Conservation (phyloP, 2,113 vertebrate genomes). For the Xiphias gladius region DNA sequence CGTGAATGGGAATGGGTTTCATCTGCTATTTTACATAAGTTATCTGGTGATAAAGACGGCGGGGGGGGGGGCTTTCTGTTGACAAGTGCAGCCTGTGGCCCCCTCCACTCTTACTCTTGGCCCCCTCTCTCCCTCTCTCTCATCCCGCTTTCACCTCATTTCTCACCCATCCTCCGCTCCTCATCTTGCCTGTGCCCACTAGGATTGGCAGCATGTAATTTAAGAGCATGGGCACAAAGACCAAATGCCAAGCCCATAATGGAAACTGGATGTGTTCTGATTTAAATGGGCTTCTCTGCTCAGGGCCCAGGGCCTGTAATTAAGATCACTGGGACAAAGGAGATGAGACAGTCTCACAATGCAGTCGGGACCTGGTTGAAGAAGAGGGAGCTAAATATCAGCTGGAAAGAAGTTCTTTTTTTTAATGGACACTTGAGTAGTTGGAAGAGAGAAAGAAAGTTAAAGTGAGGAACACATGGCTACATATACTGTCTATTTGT, state of each 20-base stretch:
- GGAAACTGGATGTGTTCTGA: constrained; percentile 83
- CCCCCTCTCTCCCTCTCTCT: constrained; percentile 59
- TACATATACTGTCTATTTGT: constrained; percentile 16
- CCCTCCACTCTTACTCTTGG: constrained; percentile 47
- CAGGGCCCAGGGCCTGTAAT: constrained; percentile 84
- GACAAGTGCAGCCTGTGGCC: constrained; percentile 66
- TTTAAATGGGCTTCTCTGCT: constrained; percentile 84
- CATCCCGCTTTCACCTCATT: constrained; percentile 76
- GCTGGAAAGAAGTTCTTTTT: constrained; percentile 45
- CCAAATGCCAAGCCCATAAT: constrained; percentile 88
- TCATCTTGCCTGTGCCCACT: constrained; percentile 83
- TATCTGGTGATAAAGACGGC: constrained; percentile 81
- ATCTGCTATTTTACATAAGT: constrained; percentile 85
- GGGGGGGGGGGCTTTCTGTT: constrained; percentile 51
- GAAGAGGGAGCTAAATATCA: constrained; percentile 73
- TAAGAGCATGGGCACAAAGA: constrained; percentile 88
- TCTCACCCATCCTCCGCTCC: constrained; percentile 77
- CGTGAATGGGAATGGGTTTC: constrained; percentile 83
- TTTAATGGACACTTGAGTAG: constrained; percentile 62
- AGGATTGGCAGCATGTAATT: constrained; percentile 89
- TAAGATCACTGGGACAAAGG: constrained; percentile 86
- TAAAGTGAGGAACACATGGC: constrained; percentile 22
- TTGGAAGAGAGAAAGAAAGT: constrained; percentile 40
- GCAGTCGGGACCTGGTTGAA: constrained; percentile 79
- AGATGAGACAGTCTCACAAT: constrained; percentile 82